phyloP scores from a whole-genome alignment of 2,888 invertebrate species.

The Parthenolecanium corni region DNA sequence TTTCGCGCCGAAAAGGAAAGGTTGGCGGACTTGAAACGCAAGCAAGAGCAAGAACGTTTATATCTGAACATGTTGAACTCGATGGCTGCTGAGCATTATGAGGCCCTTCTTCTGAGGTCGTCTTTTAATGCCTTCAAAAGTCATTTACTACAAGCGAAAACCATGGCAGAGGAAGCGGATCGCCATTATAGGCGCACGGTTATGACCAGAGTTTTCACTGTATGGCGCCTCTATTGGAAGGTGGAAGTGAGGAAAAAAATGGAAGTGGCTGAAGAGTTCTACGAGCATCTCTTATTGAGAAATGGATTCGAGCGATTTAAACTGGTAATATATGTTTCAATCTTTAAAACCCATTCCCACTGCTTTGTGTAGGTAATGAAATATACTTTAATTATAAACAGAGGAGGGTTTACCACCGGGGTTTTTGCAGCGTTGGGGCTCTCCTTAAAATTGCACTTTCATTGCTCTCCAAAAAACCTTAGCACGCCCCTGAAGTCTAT shows the following conservation, averaged over 20 bases:
- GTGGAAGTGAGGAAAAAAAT: background rate
- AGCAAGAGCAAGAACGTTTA: constrained; percentile 19
- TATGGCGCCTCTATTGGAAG: constrained; percentile 15
- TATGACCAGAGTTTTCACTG: constrained; percentile 9
- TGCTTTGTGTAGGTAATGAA: no score
- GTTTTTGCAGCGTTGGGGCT: no score
- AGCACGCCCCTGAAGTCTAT: no score
- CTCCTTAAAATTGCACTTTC: no score
- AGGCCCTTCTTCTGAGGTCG: background rate
- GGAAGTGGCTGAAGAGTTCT: constrained; percentile 5
- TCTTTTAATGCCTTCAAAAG: constrained; percentile 9
- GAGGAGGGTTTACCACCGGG: no score
- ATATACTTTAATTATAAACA: no score
- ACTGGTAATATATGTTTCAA: no score
- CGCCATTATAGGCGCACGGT: constrained; percentile 26
- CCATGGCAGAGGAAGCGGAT: constrained; percentile 21
- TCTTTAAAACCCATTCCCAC: no score
- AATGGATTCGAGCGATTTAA: constrained; percentile 7
- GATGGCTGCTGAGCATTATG: constrained; percentile 9
- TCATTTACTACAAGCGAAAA: background rate
- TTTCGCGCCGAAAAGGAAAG: constrained; percentile 9
- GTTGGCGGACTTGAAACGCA: constrained; percentile 3
- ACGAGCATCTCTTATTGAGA: constrained; percentile 3
- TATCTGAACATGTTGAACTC: constrained; percentile 8
- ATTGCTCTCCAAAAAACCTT: no score